Conservation (phyloP, 1,140 invertebrate genomes). For the Rhyzopertha dominica region DNA sequence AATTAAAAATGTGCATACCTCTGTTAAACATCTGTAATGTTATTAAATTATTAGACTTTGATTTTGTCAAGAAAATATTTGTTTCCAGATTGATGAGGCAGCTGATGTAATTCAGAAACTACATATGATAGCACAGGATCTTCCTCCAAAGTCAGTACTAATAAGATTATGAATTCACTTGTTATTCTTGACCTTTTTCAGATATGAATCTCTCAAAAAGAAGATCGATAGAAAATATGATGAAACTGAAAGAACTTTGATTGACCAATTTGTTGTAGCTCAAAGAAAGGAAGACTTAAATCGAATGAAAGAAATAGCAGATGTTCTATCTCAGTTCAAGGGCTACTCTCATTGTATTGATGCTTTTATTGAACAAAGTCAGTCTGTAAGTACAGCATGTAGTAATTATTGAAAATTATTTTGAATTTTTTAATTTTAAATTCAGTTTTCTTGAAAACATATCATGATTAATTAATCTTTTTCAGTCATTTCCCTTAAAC, state of each 20-base stretch:
- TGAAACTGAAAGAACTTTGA: conserved; percentile 86
- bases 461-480: conserved; percentile 27
- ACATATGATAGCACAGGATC: conserved; percentile 91
- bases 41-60: no score
- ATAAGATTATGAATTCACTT: not conserved
- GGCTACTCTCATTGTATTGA: conserved; percentile 94
- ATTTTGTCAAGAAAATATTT: no score
- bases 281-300: conserved; percentile 76
- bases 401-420: conserved; percentile 6
- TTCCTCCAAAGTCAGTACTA: conserved; percentile 67
- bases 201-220: conserved; percentile 82
- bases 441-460: conserved; percentile 1
- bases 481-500: conserved; percentile 63
- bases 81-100: conserved; percentile 84
- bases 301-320: conserved; percentile 91
- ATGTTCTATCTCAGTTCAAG: conserved; percentile 91
- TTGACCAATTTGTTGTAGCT: conserved; percentile 91
- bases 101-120: conserved; percentile 99
- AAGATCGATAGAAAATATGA: conserved; percentile 94
- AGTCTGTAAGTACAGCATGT: conserved; percentile 61
- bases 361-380: conserved; percentile 95
- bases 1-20: no score
- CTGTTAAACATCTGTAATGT: no score
- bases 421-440: no score
- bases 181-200: conserved; percentile 35